These are phyloP conservation scores for Pagetopsis macropterus DNA, from an alignment of 2,797 vertebrate species.

Conservation along the genomic window DNA sequence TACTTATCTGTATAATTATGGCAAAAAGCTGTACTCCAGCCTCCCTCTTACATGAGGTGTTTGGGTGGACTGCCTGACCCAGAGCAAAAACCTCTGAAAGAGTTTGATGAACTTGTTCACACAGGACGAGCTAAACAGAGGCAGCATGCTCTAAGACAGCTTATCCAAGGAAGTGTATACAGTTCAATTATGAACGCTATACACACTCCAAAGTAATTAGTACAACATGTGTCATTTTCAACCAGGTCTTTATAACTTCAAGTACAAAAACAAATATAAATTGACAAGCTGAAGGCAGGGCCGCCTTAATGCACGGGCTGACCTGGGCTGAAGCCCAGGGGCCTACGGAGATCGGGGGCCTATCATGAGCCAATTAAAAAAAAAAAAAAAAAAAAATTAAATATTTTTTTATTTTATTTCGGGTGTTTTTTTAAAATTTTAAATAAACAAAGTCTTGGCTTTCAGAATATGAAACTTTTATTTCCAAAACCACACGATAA, in stretches of 20 bases:
- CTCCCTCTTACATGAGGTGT: background rate
- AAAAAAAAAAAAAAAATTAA: no score
- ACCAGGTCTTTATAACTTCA: background rate
- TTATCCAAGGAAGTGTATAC: slow-evolving; percentile 38
- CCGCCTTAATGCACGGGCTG: no score
- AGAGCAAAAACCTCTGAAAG: slow-evolving; percentile 3
- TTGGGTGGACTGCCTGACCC: background rate
- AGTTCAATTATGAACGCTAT: slow-evolving; percentile 29
- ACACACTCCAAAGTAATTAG: slow-evolving; percentile 15
- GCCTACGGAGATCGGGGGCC: no score
- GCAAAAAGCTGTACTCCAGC: background rate
- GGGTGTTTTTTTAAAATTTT: no score
- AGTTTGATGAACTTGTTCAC: slow-evolving; percentile 37
- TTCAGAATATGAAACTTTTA: no score
- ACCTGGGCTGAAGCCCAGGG: no score
- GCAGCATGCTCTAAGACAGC: slow-evolving; percentile 12
- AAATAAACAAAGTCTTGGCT: no score
- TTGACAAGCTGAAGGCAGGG: background rate
- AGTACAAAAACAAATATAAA: background rate
- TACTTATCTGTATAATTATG: no score
- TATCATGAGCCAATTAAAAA: no score
- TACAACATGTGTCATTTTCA: slow-evolving; percentile 16
- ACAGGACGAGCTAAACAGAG: slow-evolving; percentile 36
- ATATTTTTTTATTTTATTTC: no score
- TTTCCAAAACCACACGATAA: no score